A percentile compares a stretch with the other conserved stretches of the same genome.
Conservation (phyloP, 2,113 vertebrate genomes). For the Percina caprodes region DNA sequence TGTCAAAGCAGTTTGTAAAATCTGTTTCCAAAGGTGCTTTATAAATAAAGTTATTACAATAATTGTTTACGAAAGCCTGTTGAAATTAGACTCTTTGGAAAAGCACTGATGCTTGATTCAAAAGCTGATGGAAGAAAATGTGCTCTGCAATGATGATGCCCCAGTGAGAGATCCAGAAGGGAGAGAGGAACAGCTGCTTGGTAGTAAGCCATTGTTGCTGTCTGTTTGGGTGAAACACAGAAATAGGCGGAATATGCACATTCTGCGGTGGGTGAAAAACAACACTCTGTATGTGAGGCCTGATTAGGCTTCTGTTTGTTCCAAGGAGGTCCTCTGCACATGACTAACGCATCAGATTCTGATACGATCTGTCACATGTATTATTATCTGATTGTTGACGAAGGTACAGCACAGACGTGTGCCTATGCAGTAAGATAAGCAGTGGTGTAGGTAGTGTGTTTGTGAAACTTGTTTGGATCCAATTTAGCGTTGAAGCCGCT, state of each 20-base stretch:
- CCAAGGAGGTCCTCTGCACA: slow-evolving; percentile 15
- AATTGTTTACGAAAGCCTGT: background rate
- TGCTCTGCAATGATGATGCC: slow-evolving; percentile 19
- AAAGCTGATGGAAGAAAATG: slow-evolving; percentile 42
- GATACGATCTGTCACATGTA: slow-evolving; percentile 14
- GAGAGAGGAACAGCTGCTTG: slow-evolving; percentile 36
- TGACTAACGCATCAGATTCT: slow-evolving; percentile 23
- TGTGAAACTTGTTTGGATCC: slow-evolving; percentile 26
- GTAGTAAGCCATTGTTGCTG: slow-evolving; percentile 35
- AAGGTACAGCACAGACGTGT: background rate
- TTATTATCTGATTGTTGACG: slow-evolving; percentile 6
- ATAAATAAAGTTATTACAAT: background rate
- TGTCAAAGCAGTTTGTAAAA: too few species aligned
- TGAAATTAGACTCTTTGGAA: slow-evolving; percentile 18
- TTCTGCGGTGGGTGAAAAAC: slow-evolving; percentile 35
- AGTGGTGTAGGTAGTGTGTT: background rate
- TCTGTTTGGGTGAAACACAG: slow-evolving; percentile 38
- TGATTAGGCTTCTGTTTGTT: slow-evolving; percentile 41
- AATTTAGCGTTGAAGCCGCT: slow-evolving; percentile 31
- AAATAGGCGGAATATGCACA: slow-evolving; percentile 41
- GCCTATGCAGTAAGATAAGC: background rate
- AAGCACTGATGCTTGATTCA: slow-evolving; percentile 34
- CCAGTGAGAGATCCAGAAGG: slow-evolving; percentile 29
- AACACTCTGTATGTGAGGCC: slow-evolving; percentile 37
- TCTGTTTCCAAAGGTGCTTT: too few species aligned